A percentile compares a stretch with the other conserved stretches of the same genome.
Evolutionary conservation across 2,888 invertebrate genomes (phyloP).

Genomic region (Hemithea aestivaria): DNA sequence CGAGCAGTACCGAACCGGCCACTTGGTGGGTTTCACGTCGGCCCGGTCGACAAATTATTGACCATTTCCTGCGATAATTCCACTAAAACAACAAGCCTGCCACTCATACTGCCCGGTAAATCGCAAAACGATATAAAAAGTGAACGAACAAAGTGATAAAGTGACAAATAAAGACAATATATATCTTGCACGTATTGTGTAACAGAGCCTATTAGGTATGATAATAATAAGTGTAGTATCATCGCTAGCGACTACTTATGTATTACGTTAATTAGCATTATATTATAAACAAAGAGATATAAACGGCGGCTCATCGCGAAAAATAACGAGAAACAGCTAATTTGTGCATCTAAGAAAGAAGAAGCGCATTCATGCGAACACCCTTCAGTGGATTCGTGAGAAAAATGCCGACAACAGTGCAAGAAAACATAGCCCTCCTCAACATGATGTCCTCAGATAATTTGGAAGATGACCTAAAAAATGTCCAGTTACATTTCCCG

Average conservation of each 20-base stretch:
- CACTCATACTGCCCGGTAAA: constrained; percentile 45
- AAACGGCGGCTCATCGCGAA: constrained; percentile 16
- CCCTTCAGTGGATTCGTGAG: constrained; percentile 32
- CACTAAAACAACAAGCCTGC: constrained; percentile 45
- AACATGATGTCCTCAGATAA: constrained; percentile 86
- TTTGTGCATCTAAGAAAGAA: constrained; percentile 10
- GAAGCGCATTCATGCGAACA: constrained; percentile 33
- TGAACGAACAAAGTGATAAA: constrained; percentile 46
- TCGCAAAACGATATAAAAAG: constrained; percentile 35
- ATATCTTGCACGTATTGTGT: constrained; percentile 38
- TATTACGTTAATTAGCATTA: constrained; percentile 49
- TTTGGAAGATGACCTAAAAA: constrained; percentile 95
- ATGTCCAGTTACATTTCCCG: constrained; percentile 93
- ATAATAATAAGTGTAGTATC: constrained; percentile 40
- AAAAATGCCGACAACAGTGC: constrained; percentile 66
- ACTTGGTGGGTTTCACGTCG: constrained; percentile 54
- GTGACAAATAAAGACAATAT: constrained; percentile 45
- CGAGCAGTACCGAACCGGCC: constrained; percentile 68
- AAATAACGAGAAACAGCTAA: constrained; percentile 24
- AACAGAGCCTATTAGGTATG: constrained; percentile 44
- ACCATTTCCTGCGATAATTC: constrained; percentile 63
- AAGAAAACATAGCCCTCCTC: constrained; percentile 78
- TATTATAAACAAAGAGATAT: constrained; percentile 36
- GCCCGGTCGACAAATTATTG: constrained; percentile 61
- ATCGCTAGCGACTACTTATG: constrained; percentile 47